phyloP scores from a whole-genome alignment of 2,113 vertebrate genomes.

The Hydropotes inermis region DNA sequence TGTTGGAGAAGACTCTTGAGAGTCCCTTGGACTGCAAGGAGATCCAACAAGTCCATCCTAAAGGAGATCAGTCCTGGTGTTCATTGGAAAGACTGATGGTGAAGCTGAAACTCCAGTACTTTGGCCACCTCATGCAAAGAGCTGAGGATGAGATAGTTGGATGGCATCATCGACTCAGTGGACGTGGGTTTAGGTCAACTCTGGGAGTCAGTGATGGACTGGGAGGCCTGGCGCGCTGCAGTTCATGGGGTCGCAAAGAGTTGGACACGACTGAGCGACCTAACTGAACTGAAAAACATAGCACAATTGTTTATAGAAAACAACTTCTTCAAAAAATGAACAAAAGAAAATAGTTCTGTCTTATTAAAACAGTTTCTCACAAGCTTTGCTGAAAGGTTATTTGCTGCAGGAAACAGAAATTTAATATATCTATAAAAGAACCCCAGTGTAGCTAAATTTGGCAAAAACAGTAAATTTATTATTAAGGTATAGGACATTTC shows the following conservation, averaged over 20 bases:
- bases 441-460: not conserved
- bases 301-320: not conserved
- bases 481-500: not conserved
- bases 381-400: not conserved
- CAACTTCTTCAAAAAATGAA: not conserved
- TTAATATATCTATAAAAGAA: not conserved
- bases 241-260: not conserved
- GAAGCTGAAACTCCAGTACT: not conserved
- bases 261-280: accelerated
- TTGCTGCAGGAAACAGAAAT: not conserved
- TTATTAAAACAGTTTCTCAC: not conserved
- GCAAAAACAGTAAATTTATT: not conserved
- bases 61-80: not conserved
- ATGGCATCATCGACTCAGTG: not conserved
- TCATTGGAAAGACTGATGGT: not conserved
- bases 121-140: not conserved
- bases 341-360: not conserved
- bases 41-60: not conserved
- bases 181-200: not conserved
- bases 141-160: not conserved
- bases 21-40: not conserved
- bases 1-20: not conserved
- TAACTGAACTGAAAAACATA: not conserved
- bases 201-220: accelerated
- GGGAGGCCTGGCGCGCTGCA: accelerated